Percentiles rank a stretch among this genome's conserved stretches.
These are phyloP conservation scores for Ispidina picta DNA, from an alignment of 2,797 vertebrate species.

Conservation along the genomic window DNA sequence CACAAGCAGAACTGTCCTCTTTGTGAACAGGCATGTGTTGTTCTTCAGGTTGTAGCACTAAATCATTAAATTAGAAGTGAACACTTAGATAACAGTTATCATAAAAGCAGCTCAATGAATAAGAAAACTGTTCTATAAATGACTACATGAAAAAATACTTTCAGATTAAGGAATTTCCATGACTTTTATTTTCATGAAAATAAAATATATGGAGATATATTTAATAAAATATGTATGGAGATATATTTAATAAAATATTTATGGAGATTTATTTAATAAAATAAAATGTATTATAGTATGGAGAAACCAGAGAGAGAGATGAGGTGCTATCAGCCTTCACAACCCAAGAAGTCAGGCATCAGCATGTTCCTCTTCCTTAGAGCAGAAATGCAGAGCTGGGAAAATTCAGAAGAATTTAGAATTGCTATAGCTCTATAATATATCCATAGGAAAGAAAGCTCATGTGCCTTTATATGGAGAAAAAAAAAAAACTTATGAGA, in stretches of 20 bases:
- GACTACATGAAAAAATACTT: neutral
- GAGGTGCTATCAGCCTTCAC: neutral
- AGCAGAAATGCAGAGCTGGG: neutral
- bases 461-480: neutral
- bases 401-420: neutral
- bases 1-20: slow-evolving; percentile 34
- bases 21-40: neutral
- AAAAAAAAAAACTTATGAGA: neutral
- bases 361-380: neutral
- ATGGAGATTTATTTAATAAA: no score
- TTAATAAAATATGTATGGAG: no score
- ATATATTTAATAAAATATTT: no score
- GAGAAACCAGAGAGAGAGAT: neutral
- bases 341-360: neutral
- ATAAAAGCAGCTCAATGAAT: neutral
- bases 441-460: neutral
- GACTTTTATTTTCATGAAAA: neutral
- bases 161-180: neutral
- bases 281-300: neutral
- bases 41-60: slow-evolving; percentile 43
- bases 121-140: neutral
- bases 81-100: neutral
- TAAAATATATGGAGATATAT: no score
- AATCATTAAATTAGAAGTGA: neutral
- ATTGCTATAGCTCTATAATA: neutral